Evolutionary conservation across 2,797 vertebrate species (phyloP).

Genomic region (Chanos chanos): DNA sequence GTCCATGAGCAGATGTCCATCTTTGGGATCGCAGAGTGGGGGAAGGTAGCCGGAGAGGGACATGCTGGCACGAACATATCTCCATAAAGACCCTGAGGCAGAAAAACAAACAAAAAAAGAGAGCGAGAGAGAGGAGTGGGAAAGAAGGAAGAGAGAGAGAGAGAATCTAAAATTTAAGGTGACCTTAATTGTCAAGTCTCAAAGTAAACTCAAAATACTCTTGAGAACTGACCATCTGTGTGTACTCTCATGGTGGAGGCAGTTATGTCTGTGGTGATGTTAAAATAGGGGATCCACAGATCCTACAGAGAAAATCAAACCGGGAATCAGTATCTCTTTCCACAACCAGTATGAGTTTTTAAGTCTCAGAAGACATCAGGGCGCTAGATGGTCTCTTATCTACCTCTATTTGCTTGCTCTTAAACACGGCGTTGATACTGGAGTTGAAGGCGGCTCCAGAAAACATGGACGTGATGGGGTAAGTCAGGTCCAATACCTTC

Average conservation of each 20-base stretch:
- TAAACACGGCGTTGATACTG: conserved; percentile 82
- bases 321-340: no score
- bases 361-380: background rate
- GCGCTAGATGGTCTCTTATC: background rate
- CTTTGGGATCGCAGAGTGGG: conserved; percentile 94
- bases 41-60: conserved; percentile 93
- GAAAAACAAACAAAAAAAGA: background rate
- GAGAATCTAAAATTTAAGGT: no score
- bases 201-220: no score
- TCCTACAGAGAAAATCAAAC: conserved; percentile 71
- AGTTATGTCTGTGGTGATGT: conserved; percentile 91
- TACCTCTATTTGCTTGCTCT: conserved; percentile 93
- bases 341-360: conserved; percentile 6
- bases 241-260: conserved; percentile 91
- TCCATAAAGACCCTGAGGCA: conserved; percentile 80
- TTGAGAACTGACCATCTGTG: conserved; percentile 81
- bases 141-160: background rate
- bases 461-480: conserved; percentile 95
- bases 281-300: conserved; percentile 94
- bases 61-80: conserved; percentile 93
- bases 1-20: conserved; percentile 93
- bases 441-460: conserved; percentile 90
- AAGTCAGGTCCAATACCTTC: conserved; percentile 88
- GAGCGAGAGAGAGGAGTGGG: conserved; percentile 27
- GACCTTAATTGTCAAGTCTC: no score